Percentiles rank a stretch among this genome's conserved stretches.
Conservation (phyloP, 2,797 vertebrate species). For the Coreius guichenoti region DNA sequence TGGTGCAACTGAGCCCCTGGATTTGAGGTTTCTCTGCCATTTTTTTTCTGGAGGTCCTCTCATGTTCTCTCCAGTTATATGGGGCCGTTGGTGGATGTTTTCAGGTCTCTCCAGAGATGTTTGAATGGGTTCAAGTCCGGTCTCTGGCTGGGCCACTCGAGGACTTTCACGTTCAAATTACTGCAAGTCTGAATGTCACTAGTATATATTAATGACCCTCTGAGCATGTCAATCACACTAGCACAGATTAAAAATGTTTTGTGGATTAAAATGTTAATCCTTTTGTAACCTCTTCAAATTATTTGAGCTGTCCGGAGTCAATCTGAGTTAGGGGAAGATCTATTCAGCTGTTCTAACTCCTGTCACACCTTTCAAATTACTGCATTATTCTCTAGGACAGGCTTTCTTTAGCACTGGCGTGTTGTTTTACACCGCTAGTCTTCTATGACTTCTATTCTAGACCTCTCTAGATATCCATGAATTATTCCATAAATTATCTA, state of each 20-base stretch:
- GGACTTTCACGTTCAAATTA: neutral
- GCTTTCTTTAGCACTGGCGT: neutral
- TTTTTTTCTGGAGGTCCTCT: neutral
- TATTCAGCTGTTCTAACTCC: neutral
- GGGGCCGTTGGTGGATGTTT: neutral
- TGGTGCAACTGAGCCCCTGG: neutral
- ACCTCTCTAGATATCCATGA: neutral
- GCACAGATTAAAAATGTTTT: conserved; percentile 70
- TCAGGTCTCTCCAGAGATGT: neutral
- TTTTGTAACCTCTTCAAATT: conserved; percentile 27
- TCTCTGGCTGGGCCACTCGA: neutral
- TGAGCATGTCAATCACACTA: conserved; percentile 65
- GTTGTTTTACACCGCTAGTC: neutral
- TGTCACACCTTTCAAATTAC: neutral
- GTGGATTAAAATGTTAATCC: conserved; percentile 53
- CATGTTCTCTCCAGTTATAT: neutral
- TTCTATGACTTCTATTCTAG: neutral
- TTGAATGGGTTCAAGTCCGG: neutral
- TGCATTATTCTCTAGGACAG: neutral
- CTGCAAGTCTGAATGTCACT: neutral
- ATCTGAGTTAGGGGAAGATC: neutral
- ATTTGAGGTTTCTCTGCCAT: neutral
- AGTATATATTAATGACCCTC: conserved; percentile 53
- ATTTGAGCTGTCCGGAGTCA: neutral
- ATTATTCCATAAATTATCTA: too few relatives aligned